Base-by-base conservation (phyloP, 2,113 vertebrate species). In the Seriola rivoliana region DNA sequence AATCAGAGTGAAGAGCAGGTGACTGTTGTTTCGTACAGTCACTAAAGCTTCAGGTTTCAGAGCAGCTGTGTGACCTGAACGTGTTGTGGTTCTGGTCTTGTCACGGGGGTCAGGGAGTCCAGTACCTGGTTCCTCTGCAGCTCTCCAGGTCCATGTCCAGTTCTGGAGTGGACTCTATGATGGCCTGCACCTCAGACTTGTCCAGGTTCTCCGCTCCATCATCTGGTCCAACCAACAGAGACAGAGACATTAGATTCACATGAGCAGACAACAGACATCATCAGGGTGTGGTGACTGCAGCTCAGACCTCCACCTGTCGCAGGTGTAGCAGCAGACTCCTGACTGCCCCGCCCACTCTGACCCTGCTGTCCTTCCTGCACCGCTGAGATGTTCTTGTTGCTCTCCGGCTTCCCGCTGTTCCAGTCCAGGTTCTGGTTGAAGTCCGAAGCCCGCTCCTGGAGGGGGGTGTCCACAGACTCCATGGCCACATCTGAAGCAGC, bases 131-230 rank as follows among this genome's bases (percentile, higher is more conserved):
- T 85, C 95, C 96, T 92, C 95, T 96, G 92, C 96, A 97, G 85
- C 96, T 94, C 59, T 95, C 96, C 52, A 98, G 95, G 78, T 98
- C 97, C 98, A 99, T 99, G 93, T 99, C 97, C 95, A 99, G 62
- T 88, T 99, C 98, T 42, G 98, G 98, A 50, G 98, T 99, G 10
- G 98, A 99, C 85, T 99, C 98, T 16, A 99, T 99, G 93, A 99
- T 99, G 1, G 96, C 97, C 89, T 98, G 98, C 32, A 99, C 97
- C 91, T 99, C 98, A n/a, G 98, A 98, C 91, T 96, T 97, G 87
- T 98, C 97, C 75, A 95, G 93, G 80, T 95, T 95, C 81, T 97
- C 96, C 65, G 89, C 90, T 89, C 92, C 95, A 85, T 96, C 95
- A 86, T 96, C 97, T 97, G 52, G 32, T 3, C 40, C 14, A 80